Base-by-base conservation (phyloP, 2,797 vertebrate species). In the Neomorphus geoffroyi region DNA sequence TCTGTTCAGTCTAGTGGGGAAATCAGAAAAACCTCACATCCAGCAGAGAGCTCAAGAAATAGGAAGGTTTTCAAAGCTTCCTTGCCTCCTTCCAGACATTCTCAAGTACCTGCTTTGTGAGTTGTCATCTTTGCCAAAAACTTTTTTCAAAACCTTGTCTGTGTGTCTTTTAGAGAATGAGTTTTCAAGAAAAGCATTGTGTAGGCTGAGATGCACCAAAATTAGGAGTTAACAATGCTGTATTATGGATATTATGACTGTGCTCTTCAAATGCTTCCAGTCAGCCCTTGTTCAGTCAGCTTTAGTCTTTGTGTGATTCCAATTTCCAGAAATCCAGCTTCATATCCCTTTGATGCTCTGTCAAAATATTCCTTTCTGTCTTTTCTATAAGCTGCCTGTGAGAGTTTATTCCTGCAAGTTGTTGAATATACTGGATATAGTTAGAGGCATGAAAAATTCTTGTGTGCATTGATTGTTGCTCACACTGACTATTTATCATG, bases 251-350 rank as follows among this genome's bases (percentile, higher is more conserved):
- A 30, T 88, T 84, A 88, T 53, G 35, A 58, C 60, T 69, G 17
- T 80, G 33, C 67, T 79, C 32, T 87, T 95, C 64, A 77, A 90
- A 70, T 66, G 27, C 22, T 90, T 92, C 60, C 71, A 37, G 23
- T 72, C 90, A 92, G 48, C 33, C 37, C 60, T 90, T 92, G 32
- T 87, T 94, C 78, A 84, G 60, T 56, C 48, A 66, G 58, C 60
- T 90, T 86, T 85, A 87, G 66, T 67, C 51, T 94, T 86, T 1
- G 1, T 80, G 35, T 67, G 48, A 84, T 58, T 79, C 64, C 60
- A 53, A 23, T 81, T 86, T 84, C 56, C 74, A 92, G 67, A 92
- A 96, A 94, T 67, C 17, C 41, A 82, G 56, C 60, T 88, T 70
- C 72, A 28, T 56, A 77, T 45, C 43, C 86, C 56, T 88, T 90